phyloP scores from a whole-genome alignment of 1,140 invertebrate species.

The Nymphalis io region DNA sequence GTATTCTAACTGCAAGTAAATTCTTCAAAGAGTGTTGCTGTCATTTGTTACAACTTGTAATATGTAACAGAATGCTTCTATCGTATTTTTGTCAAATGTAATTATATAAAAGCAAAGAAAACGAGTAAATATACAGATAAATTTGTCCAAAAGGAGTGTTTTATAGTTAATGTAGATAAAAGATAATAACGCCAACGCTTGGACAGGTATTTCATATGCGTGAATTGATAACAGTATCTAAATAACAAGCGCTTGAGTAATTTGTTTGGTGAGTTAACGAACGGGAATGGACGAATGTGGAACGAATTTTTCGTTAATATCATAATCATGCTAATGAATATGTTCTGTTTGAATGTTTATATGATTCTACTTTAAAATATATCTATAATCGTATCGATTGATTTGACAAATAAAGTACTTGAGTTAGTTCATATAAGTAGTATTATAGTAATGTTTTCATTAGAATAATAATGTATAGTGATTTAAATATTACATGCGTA shows the following conservation, averaged over 20 bases:
- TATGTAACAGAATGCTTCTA: neutral
- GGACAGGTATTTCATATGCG: constrained; percentile 26
- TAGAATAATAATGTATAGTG: too few relatives aligned
- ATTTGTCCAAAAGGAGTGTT: constrained; percentile 31
- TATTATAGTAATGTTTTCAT: too few relatives aligned
- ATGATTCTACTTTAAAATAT: neutral
- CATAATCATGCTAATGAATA: too few relatives aligned
- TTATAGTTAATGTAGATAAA: constrained; percentile 39
- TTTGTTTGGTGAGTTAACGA: constrained; percentile 8
- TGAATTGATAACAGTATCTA: constrained; percentile 30
- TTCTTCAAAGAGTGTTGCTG: constrained; percentile 50
- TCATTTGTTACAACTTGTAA: constrained; percentile 49
- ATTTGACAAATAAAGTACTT: too few relatives aligned
- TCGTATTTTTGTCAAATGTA: too few relatives aligned
- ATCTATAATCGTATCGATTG: too few relatives aligned
- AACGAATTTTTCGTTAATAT: constrained; percentile 3
- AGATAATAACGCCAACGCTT: constrained; percentile 31
- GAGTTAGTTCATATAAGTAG: too few relatives aligned
- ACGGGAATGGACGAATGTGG: constrained; percentile 11
- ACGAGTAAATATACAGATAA: neutral
- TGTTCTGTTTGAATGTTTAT: neutral
- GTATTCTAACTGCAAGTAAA: constrained; percentile 59
- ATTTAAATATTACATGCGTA: too few relatives aligned
- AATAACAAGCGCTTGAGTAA: constrained; percentile 20
- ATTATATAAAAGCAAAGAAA: neutral